phyloP scores from a whole-genome alignment of 2,888 invertebrate genomes.

The Phalera bucephala region DNA sequence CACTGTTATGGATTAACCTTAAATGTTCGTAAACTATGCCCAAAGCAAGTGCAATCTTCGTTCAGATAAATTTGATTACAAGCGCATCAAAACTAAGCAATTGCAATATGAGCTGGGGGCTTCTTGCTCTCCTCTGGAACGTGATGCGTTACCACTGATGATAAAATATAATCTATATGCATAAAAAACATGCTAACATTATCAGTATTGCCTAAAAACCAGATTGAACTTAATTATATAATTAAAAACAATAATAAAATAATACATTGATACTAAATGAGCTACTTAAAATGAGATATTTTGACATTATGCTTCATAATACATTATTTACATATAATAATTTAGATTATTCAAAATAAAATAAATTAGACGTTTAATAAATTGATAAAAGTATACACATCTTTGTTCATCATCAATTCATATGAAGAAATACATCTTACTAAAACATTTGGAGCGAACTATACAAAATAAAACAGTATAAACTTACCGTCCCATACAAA shows the following conservation, averaged over 20 bases:
- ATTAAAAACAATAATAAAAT: conserved; percentile 6
- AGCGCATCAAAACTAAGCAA: too few relatives aligned
- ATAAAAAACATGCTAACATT: neutral
- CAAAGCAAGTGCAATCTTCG: too few relatives aligned
- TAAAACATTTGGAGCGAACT: neutral
- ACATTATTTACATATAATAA: conserved; percentile 30
- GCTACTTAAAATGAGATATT: conserved; percentile 32
- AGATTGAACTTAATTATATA: conserved; percentile 3
- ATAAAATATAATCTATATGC: too few relatives aligned
- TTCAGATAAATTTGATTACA: too few relatives aligned
- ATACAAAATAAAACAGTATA: neutral
- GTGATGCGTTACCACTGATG: too few relatives aligned
- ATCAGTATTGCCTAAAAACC: neutral
- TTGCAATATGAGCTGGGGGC: too few relatives aligned
- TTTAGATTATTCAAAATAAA: conserved; percentile 14
- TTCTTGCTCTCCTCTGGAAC: too few relatives aligned
- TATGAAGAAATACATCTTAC: neutral
- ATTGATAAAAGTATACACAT: conserved; percentile 8
- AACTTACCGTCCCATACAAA: too few relatives aligned
- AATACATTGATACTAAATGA: conserved; percentile 17
- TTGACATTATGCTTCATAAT: conserved; percentile 20
- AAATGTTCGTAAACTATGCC: too few relatives aligned
- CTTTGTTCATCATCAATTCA: conserved; percentile 11
- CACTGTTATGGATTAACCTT: too few relatives aligned
- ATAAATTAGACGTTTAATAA: conserved; percentile 19